Evolutionary conservation across 2,797 vertebrate species (phyloP).

Genomic region (Oreochromis grahami): DNA sequence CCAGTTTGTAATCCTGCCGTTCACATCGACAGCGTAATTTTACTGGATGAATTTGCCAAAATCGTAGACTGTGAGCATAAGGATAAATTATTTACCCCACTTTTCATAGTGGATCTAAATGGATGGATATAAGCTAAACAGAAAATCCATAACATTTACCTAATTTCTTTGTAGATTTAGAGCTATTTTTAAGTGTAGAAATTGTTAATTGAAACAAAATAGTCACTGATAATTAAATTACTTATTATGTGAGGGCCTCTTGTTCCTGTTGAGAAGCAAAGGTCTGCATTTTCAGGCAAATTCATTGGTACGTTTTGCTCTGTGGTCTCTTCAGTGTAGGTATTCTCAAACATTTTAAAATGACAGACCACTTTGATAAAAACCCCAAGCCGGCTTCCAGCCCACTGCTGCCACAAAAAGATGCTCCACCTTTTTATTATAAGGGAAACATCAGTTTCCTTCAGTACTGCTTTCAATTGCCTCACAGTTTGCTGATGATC

Average conservation of each 20-base stretch:
- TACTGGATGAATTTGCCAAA: background rate
- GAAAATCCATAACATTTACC: background rate
- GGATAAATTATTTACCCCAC: background rate
- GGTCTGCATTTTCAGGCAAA: background rate
- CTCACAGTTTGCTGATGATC: conserved; percentile 3
- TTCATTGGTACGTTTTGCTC: background rate
- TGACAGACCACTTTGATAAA: background rate
- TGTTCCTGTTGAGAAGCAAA: background rate
- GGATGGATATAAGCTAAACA: background rate
- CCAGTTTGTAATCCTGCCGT: background rate
- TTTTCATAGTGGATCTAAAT: background rate
- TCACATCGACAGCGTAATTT: background rate
- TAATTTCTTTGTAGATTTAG: background rate
- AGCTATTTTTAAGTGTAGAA: background rate
- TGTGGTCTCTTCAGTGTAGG: background rate
- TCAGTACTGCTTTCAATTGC: background rate
- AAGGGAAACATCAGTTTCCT: background rate
- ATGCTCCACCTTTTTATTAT: background rate
- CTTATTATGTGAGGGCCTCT: background rate
- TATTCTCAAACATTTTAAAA: background rate
- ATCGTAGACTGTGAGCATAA: background rate
- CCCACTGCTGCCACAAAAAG: background rate
- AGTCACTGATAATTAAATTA: background rate
- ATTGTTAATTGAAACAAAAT: background rate
- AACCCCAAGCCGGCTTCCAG: background rate